Conservation (phyloP, 2,113 vertebrate species). For the Holacanthus passer region DNA sequence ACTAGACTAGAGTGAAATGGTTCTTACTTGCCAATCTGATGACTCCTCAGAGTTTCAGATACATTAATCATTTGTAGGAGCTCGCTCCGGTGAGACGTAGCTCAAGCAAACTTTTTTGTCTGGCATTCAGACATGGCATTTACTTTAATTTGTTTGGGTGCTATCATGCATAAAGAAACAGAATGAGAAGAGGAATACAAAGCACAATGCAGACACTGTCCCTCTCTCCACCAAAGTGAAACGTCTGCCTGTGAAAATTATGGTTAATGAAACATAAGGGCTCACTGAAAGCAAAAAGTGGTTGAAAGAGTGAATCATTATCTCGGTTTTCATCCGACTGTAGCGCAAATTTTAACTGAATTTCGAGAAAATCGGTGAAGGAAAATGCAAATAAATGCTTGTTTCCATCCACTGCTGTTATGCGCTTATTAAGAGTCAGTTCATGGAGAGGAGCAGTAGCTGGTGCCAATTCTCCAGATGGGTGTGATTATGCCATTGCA, state of each 20-base stretch:
- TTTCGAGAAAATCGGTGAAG: no score
- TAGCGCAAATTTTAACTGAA: no score
- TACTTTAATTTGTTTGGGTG: constrained; percentile 33
- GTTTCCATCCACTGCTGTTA: no score
- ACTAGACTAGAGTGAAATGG: neutral
- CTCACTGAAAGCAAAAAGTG: neutral
- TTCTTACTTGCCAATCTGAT: neutral
- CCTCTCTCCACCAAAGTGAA: constrained; percentile 7
- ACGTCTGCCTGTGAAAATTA: constrained; percentile 17
- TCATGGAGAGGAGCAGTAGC: no score
- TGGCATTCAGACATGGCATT: constrained; percentile 27
- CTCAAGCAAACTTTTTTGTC: neutral
- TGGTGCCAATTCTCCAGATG: no score
- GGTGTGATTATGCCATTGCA: no score
- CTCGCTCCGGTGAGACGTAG: constrained; percentile 1
- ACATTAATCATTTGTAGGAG: constrained; percentile 13
- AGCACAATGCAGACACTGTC: neutral
- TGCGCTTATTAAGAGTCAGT: no score
- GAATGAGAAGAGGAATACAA: constrained; percentile 27
- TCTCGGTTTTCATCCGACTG: no score
- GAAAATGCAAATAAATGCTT: no score
- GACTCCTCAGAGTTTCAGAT: neutral
- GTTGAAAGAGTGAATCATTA: neutral
- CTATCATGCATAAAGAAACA: constrained; percentile 35
- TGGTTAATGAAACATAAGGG: constrained; percentile 20